phyloP scores from a whole-genome alignment of 2,797 vertebrate genomes.

The Paratrypauchen microcephalus region DNA sequence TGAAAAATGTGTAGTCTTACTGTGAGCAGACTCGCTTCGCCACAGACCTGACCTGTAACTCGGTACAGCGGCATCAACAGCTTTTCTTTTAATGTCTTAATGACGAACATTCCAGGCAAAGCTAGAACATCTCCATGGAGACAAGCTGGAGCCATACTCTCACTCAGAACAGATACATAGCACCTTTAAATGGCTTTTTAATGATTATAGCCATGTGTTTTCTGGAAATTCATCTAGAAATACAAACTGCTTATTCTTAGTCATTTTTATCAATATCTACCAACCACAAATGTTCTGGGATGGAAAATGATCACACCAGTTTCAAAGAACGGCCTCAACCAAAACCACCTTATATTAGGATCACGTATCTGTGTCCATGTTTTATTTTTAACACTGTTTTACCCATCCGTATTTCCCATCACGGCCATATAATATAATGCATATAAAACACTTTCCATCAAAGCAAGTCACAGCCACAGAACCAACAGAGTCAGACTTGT shows the following conservation, averaged over 20 bases:
- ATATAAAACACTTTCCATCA: not conserved
- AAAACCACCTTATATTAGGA: conserved; percentile 17
- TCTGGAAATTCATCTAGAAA: conserved; percentile 2
- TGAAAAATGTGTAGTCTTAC: too few species aligned
- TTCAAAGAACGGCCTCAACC: conserved; percentile 26
- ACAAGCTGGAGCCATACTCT: not conserved
- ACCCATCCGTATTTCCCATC: conserved; percentile 18
- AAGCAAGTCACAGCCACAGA: conserved; percentile 9
- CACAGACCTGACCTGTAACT: not conserved
- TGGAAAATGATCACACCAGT: not conserved
- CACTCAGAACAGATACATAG: not conserved
- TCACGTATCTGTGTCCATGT: conserved; percentile 11
- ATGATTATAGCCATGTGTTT: not conserved
- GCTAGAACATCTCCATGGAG: not conserved
- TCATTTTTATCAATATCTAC: not conserved
- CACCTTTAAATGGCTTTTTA: not conserved
- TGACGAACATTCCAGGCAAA: not conserved
- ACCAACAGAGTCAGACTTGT: conserved; percentile 8
- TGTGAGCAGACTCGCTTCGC: too few species aligned
- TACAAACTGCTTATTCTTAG: conserved; percentile 5
- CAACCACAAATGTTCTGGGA: conserved; percentile 12
- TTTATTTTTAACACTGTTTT: conserved; percentile 30
- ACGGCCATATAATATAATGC: conserved; percentile 10
- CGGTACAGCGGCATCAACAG: not conserved
- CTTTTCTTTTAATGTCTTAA: not conserved